Conservation (phyloP, 2,113 vertebrate genomes). For the Nyctereutes procyonoides region DNA sequence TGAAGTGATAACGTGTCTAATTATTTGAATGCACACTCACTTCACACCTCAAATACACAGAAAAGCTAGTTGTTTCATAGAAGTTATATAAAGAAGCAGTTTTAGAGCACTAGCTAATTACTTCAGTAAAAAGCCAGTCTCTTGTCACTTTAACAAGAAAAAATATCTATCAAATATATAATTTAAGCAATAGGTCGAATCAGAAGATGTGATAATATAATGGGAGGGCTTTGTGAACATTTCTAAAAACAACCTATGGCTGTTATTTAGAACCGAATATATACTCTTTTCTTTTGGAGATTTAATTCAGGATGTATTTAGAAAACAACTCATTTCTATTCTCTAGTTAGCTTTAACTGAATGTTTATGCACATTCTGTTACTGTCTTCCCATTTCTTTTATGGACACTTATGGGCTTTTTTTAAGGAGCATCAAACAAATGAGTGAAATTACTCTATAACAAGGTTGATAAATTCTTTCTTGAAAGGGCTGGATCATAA, state of each 20-base stretch:
- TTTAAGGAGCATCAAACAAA: not conserved
- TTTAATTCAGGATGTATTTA: not conserved
- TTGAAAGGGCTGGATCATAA: not conserved
- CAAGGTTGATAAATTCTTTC: not conserved
- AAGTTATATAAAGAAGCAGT: not conserved
- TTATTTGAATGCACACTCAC: not conserved
- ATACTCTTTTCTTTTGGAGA: not conserved
- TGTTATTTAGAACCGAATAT: not conserved
- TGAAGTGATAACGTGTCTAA: not conserved
- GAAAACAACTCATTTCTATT: not conserved
- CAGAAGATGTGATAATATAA: not conserved
- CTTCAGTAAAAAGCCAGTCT: not conserved
- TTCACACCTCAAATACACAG: not conserved
- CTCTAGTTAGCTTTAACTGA: not conserved
- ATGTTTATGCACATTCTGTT: not conserved
- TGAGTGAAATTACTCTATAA: not conserved
- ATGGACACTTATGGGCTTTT: not conserved
- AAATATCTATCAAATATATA: not conserved
- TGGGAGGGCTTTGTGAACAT: not conserved
- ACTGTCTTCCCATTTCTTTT: not conserved
- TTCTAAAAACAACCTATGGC: not conserved
- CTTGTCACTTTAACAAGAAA: not conserved
- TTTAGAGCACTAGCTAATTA: constrained; percentile 8
- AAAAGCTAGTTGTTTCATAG: not conserved
- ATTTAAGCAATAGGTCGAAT: not conserved